Conservation (phyloP, 2,888 invertebrate species). For the Caenorhabditis japonica region DNA sequence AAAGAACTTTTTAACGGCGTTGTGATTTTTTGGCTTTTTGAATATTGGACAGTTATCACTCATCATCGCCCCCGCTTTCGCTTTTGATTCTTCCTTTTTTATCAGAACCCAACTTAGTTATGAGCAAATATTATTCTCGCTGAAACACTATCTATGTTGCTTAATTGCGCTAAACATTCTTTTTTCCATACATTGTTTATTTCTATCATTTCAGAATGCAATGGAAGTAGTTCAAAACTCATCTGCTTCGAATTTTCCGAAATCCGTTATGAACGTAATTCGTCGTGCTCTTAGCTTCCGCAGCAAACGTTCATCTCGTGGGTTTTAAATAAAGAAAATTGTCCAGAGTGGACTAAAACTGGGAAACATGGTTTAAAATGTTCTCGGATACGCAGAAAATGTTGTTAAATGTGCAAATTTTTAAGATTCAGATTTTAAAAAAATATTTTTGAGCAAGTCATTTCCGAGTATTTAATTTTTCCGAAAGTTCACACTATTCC, state of each 20-base stretch:
- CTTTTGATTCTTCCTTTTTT: too few relatives aligned
- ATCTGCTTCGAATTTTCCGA: slow-evolving; percentile 21
- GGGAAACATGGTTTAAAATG: too few relatives aligned
- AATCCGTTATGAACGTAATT: slow-evolving; percentile 55
- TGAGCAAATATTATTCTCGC: not conserved
- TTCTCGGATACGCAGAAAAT: too few relatives aligned
- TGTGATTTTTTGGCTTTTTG: too few relatives aligned
- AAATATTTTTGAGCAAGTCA: too few relatives aligned
- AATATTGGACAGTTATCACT: too few relatives aligned
- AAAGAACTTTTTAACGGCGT: not conserved
- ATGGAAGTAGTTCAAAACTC: slow-evolving; percentile 30
- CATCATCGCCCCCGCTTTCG: too few relatives aligned
- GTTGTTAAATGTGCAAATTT: too few relatives aligned
- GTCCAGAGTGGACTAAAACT: not conserved
- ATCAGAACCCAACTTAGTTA: too few relatives aligned
- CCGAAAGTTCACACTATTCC: too few relatives aligned
- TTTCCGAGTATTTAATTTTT: too few relatives aligned
- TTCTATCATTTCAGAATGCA: slow-evolving; percentile 32
- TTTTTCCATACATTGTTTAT: not conserved
- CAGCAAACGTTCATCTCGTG: slow-evolving; percentile 20
- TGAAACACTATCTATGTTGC: not conserved
- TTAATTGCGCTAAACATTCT: not conserved
- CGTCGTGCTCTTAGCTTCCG: slow-evolving; percentile 57
- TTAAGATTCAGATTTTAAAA: too few relatives aligned
- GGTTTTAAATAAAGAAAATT: slow-evolving; percentile 11